A percentile compares a stretch with the other conserved stretches of the same genome.
Evolutionary conservation across 2,113 vertebrate genomes (phyloP).

Genomic region (Daphoenositta chrysoptera): DNA sequence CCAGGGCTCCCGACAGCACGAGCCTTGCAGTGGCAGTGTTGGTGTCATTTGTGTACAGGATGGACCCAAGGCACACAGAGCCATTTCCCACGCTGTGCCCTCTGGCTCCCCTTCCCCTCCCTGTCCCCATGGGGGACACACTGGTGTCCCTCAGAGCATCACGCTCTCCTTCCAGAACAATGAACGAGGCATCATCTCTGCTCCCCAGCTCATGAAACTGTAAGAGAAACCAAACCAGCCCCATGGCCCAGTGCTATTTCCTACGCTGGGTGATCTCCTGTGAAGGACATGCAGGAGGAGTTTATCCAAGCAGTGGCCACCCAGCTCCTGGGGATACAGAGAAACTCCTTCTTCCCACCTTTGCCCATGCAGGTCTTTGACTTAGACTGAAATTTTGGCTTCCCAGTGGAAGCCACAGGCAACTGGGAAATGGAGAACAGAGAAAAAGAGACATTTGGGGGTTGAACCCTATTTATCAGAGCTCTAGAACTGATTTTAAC

Average conservation of each 20-base stretch:
- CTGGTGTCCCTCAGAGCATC: neutral
- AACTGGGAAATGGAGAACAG: neutral
- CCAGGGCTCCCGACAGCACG: accelerated
- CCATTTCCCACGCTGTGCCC: neutral
- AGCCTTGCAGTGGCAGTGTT: neutral
- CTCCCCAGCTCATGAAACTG: neutral
- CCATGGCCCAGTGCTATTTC: neutral
- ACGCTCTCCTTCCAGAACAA: neutral
- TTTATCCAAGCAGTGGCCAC: neutral
- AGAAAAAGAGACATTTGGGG: neutral
- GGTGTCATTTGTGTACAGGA: neutral
- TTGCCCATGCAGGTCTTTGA: neutral
- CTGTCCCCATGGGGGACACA: neutral
- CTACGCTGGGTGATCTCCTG: neutral
- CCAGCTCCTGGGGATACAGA: neutral
- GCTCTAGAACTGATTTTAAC: neutral
- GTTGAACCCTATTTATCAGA: neutral
- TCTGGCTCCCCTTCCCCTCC: neutral
- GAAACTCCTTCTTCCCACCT: neutral
- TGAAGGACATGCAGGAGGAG: neutral
- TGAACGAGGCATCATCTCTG: neutral
- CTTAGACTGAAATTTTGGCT: neutral
- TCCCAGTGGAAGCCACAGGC: neutral
- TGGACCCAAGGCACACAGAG: neutral
- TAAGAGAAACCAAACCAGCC: neutral